Percentiles rank a stretch among this genome's conserved stretches.
These are phyloP conservation scores for Drosophila tanythrix DNA, from an alignment of 2,888 invertebrate genomes.

Conservation along the genomic window DNA sequence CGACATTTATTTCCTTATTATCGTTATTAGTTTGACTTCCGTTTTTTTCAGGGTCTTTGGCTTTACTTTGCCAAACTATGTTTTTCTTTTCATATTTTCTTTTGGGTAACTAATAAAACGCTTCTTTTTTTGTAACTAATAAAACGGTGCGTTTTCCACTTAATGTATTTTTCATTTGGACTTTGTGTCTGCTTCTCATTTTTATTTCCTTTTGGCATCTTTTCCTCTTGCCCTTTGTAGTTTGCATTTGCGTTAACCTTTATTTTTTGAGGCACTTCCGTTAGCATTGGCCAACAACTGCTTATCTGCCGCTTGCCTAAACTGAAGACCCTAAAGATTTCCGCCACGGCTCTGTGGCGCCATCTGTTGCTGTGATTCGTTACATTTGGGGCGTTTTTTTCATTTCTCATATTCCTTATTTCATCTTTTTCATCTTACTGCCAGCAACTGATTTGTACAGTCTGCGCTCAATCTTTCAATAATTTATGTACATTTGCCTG, in stretches of 20 bases:
- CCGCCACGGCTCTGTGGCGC: constrained; percentile 40
- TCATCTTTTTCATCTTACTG: constrained; percentile 6
- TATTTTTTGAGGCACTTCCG: constrained; percentile 43
- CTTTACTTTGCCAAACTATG: not conserved
- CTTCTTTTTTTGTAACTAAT: constrained; percentile 9
- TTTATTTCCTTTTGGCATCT: not conserved
- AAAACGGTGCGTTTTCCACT: constrained; percentile 42
- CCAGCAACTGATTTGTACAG: constrained; percentile 26
- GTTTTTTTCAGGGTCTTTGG: not conserved
- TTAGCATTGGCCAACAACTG: constrained; percentile 25
- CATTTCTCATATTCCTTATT: not conserved
- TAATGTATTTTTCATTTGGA: constrained; percentile 43
- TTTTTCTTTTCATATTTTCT: not conserved
- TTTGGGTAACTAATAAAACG: constrained; percentile 12
- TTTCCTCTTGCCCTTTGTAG: constrained; percentile 1
- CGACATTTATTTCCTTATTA: not conserved
- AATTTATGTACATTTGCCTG: constrained; percentile 45
- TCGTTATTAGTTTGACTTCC: not conserved
- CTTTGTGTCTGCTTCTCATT: not conserved
- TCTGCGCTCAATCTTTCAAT: constrained; percentile 41
- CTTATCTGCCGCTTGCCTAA: not conserved
- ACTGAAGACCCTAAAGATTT: constrained; percentile 29
- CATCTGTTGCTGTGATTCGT: constrained; percentile 47
- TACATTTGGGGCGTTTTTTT: constrained; percentile 8
- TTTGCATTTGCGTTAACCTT: constrained; percentile 43